These are phyloP conservation scores for Alectura lathami DNA, from an alignment of 2,113 vertebrate species.

Conservation along the genomic window DNA sequence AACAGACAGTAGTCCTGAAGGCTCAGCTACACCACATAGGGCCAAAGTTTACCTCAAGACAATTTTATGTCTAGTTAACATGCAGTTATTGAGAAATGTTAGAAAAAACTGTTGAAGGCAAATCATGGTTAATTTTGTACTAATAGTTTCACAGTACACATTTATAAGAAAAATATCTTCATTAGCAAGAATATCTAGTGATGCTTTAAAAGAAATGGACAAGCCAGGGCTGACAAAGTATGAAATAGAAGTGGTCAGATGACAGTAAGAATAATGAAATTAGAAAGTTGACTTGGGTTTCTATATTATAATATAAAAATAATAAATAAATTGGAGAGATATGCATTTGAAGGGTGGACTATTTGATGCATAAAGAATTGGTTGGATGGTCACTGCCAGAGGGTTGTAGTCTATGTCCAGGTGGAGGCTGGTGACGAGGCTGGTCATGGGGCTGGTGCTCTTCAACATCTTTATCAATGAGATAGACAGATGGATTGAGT, in stretches of 20 bases:
- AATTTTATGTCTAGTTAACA: background rate
- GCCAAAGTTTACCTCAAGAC: background rate
- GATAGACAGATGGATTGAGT: too few species aligned
- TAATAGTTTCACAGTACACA: background rate
- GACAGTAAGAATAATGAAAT: background rate
- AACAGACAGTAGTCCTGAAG: background rate
- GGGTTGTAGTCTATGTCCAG: too few species aligned
- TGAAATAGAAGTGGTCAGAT: background rate
- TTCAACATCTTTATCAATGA: too few species aligned
- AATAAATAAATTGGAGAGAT: too few species aligned
- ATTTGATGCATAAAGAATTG: too few species aligned
- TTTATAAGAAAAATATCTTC: background rate
- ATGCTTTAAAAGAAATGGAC: background rate
- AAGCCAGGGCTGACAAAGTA: background rate
- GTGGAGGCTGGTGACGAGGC: too few species aligned
- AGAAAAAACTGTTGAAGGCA: background rate
- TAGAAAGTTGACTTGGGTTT: background rate
- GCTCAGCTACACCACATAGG: background rate
- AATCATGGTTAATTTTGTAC: background rate
- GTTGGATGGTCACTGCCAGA: too few species aligned
- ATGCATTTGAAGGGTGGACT: too few species aligned
- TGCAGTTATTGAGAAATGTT: background rate
- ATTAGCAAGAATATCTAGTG: background rate
- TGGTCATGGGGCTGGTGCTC: too few species aligned
- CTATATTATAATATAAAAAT: background rate